Conservation (phyloP, 2,113 vertebrate species). For the Heliornis fulica region DNA sequence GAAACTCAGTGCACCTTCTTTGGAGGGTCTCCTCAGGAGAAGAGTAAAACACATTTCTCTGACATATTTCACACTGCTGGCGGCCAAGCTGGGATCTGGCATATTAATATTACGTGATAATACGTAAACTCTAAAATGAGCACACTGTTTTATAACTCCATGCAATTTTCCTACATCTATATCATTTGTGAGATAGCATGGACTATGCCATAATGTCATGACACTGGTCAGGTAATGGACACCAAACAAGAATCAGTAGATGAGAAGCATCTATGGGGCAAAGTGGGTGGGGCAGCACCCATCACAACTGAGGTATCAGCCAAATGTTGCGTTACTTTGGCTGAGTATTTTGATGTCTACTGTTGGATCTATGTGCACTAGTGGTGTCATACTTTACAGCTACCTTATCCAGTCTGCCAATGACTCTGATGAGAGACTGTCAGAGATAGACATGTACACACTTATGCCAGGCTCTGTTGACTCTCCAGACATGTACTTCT, state of each 20-base stretch:
- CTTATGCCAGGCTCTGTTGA: neutral
- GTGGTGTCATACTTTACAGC: neutral
- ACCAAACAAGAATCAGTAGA: neutral
- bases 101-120: conserved; percentile 24
- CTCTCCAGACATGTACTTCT: neutral
- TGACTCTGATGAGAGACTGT: neutral
- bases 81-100: neutral
- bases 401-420: neutral
- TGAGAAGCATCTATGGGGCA: neutral
- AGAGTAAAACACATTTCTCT: neutral
- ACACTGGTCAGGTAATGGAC: neutral
- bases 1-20: neutral
- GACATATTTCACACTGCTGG: neutral
- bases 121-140: neutral
- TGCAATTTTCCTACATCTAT: fast-evolving
- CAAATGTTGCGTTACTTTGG: neutral
- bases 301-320: fast-evolving
- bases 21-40: neutral
- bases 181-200: fast-evolving
- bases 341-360: fast-evolving
- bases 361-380: fast-evolving
- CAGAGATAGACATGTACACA: neutral
- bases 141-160: neutral
- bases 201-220: fast-evolving
- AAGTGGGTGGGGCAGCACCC: neutral